Base-by-base conservation (phyloP, 2,888 invertebrate species). In the Amphipyra tragopoginis region DNA sequence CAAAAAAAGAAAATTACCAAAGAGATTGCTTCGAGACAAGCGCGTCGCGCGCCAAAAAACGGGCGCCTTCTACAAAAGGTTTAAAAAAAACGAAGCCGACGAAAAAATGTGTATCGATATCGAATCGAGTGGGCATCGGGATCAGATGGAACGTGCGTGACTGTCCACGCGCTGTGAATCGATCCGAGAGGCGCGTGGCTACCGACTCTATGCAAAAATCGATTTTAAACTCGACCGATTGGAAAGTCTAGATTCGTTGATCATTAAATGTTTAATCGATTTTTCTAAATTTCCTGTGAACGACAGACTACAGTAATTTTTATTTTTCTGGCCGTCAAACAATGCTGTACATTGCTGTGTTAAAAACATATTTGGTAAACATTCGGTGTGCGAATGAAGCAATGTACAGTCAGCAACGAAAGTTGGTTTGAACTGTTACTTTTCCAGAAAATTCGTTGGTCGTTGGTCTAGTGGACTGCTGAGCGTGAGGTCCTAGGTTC, bases 101-200 rank as follows among this genome's bases (percentile, higher is more conserved):
- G 76, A 86, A 85, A 87, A 89, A 87, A 84, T 85, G 62, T 76
- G 76, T 83, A 81, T 85, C 88, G 86, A 86, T 87, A 86, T 85
- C 90, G 86, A 89, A 90, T 88, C 88, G 87, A 89, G 86, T 84
- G 85, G 85, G 81, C 83, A 85, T 85, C 86, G 84, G 80, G 79
- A 80, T 69, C 77, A 65, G 70, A 62, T 70, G 55, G 82, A 84
- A 86, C 93, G 92, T 92, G 93, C 93, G 92, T 93, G 89, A 90
- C 91, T 84, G 80, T 77, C 85, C 89, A 86, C 88, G 90, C 87
- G 90, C 87, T 81, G 55, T 78, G 80, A 87, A 86, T 88, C 84
- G 86, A 88, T 87, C 83, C 71, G 79, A 49, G 48, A 65, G 84
- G 89, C 89, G 84, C 89, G 87, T 85, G 90, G 83, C 74, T 42